Evolutionary conservation across 2,888 invertebrate genomes (phyloP).

Genomic region (Linnaemya vulpina): DNA sequence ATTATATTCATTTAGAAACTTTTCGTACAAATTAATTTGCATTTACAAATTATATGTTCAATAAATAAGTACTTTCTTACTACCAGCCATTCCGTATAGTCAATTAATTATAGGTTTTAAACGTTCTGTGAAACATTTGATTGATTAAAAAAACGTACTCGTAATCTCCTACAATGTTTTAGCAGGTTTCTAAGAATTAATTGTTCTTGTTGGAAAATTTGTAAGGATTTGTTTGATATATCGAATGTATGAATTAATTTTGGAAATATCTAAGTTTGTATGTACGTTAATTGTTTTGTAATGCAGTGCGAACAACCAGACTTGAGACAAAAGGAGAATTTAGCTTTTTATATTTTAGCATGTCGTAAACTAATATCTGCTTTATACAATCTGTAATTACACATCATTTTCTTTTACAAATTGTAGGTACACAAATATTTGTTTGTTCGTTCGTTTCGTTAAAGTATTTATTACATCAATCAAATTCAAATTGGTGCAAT

Average conservation of each 20-base stretch:
- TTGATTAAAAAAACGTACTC: not conserved
- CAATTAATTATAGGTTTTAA: not conserved
- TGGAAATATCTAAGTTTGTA: too few species aligned
- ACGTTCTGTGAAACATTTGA: conserved; percentile 20
- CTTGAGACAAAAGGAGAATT: not conserved
- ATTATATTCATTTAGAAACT: not conserved
- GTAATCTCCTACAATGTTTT: not conserved
- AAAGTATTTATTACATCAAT: conserved; percentile 28
- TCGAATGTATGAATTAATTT: not conserved
- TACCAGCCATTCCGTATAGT: not conserved
- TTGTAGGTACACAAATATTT: too few species aligned
- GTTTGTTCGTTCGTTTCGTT: conserved; percentile 16
- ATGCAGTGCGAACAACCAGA: not conserved
- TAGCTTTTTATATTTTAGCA: conserved; percentile 1
- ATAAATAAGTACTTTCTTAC: too few species aligned
- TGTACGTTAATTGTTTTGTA: not conserved
- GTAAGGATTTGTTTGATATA: not conserved
- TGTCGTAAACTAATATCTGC: conserved; percentile 17
- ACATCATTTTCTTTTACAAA: conserved; percentile 54
- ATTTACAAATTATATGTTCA: not conserved
- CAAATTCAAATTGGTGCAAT: conserved; percentile 31
- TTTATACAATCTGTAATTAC: conserved; percentile 38
- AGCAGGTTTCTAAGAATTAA: not conserved
- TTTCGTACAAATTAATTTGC: not conserved
- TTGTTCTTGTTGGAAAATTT: not conserved